Evolutionary conservation across 2,797 vertebrate genomes (phyloP).

Genomic region (Triplophysa bombifrons): DNA sequence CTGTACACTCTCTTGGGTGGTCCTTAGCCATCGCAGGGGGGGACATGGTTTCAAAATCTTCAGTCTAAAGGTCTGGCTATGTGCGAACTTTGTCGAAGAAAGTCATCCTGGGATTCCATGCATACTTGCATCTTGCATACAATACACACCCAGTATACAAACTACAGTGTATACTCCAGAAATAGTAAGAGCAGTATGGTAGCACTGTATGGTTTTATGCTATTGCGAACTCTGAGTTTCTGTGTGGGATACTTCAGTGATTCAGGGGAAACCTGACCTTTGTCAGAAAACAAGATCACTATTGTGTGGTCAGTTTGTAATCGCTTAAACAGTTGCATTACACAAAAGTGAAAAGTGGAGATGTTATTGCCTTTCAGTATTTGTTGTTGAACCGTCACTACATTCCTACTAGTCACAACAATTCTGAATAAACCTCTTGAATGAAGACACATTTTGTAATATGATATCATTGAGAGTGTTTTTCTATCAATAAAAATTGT

Average conservation of each 20-base stretch:
- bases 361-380: neutral
- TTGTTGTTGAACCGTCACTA: slow-evolving; percentile 1
- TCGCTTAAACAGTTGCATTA: slow-evolving; percentile 8
- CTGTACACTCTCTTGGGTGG: too few relatives aligned
- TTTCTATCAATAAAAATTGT: neutral
- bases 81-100: too few relatives aligned
- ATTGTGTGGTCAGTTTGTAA: neutral
- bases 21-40: too few relatives aligned
- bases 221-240: neutral
- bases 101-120: too few relatives aligned
- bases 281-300: slow-evolving; percentile 13
- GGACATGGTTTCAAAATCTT: too few relatives aligned
- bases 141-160: neutral
- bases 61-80: too few relatives aligned
- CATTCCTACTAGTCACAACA: neutral
- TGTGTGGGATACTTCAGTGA: neutral
- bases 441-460: slow-evolving; percentile 2
- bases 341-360: neutral
- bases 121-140: neutral
- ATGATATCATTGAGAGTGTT: slow-evolving; percentile 1
- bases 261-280: slow-evolving; percentile 12
- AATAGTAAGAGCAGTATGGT: neutral
- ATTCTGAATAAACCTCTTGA: neutral
- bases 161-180: neutral
- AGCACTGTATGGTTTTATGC: neutral